Evolutionary conservation across 1,140 invertebrate genomes (phyloP).

Genomic region (Babylonia areolata): DNA sequence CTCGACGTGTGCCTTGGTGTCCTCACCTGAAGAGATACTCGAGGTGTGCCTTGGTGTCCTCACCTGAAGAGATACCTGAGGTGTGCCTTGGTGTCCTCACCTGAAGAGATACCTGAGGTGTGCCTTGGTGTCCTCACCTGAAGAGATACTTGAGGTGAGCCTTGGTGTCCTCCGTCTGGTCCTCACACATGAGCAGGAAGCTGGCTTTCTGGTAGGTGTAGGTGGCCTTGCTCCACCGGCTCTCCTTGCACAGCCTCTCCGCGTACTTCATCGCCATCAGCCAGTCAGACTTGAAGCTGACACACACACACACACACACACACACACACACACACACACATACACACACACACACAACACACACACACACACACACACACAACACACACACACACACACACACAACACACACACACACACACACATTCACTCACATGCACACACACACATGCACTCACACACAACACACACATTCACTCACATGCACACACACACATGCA

Average conservation of each 20-base stretch:
- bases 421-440: too few species aligned
- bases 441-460: too few species aligned
- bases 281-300: slow-evolving; percentile 80
- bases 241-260: slow-evolving; percentile 84
- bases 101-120: too few species aligned
- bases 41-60: too few species aligned
- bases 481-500: slow-evolving; percentile 80
- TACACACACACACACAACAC: neutral
- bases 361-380: neutral
- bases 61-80: too few species aligned
- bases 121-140: slow-evolving; percentile 51
- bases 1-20: too few species aligned
- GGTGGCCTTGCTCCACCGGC: slow-evolving; percentile 93
- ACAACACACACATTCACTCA: too few species aligned
- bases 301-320: neutral
- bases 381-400: too few species aligned
- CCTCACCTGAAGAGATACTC: too few species aligned
- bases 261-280: slow-evolving; percentile 85
- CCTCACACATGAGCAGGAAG: slow-evolving; percentile 84
- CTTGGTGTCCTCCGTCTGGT: slow-evolving; percentile 76
- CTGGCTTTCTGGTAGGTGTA: slow-evolving; percentile 93
- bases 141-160: slow-evolving; percentile 67
- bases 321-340: neutral
- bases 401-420: too few species aligned
- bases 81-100: too few species aligned